Evolutionary conservation across 2,888 invertebrate genomes (phyloP).

Genomic region (Atethmia centrago): DNA sequence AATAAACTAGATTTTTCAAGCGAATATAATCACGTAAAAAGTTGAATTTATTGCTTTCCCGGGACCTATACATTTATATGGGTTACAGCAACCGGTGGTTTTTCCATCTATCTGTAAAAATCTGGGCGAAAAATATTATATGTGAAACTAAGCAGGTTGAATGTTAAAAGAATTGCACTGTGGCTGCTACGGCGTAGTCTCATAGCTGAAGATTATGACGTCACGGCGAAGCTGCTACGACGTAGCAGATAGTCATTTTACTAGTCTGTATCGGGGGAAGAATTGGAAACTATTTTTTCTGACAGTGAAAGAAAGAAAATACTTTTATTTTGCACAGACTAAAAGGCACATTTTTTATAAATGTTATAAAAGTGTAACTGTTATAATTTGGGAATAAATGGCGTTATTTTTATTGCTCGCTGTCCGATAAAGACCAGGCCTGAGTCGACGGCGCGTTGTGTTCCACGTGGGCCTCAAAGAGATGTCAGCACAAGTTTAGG

Average conservation of each 20-base stretch:
- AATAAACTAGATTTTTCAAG: slow-evolving; percentile 48
- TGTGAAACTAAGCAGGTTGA: slow-evolving; percentile 8
- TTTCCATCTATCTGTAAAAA: slow-evolving; percentile 15
- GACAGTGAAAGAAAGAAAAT: no score
- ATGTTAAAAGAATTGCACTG: slow-evolving; percentile 3
- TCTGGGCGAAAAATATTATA: slow-evolving; percentile 21
- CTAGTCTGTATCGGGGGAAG: neutral
- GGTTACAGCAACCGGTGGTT: slow-evolving; percentile 4
- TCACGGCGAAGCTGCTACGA: slow-evolving; percentile 32
- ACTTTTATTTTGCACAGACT: no score
- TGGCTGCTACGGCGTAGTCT: slow-evolving; percentile 42
- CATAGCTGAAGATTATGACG: slow-evolving; percentile 26
- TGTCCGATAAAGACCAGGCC: no score
- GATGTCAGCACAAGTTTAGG: no score
- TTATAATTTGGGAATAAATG: no score
- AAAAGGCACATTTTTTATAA: no score
- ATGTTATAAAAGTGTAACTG: no score
- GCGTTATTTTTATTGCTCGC: no score
- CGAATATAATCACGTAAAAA: slow-evolving; percentile 45
- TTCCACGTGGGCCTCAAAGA: no score
- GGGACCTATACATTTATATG: slow-evolving; percentile 34
- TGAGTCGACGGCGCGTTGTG: no score
- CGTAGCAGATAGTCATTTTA: slow-evolving; percentile 17
- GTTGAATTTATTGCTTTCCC: slow-evolving; percentile 42
- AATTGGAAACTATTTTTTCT: neutral